Base-by-base conservation (phyloP, 2,797 vertebrate genomes). In the Gobionotothen gibberifrons region DNA sequence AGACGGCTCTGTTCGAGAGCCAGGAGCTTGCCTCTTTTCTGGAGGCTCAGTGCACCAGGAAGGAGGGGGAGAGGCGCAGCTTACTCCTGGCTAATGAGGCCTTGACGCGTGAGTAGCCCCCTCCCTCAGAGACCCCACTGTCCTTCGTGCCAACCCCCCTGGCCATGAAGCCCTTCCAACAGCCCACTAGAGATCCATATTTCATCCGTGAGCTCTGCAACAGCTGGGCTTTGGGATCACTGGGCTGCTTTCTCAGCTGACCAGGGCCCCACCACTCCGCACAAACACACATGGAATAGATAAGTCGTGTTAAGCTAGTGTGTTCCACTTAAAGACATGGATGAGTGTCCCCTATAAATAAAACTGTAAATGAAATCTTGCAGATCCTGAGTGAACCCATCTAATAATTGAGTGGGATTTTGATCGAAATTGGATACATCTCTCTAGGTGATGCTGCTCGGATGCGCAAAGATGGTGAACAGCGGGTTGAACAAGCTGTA, bases 101-200 rank as follows among this genome's bases (percentile, higher is more conserved):
- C 70, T 93, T 96, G 82, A 96, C 93, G 92, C 94, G 97, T 97
- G 92, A 90, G 94, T 94, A 81, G 83, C 82, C 85, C 82, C 72
- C 81, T 85, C 82, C 82, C 74, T 84, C 43, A 78, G 83, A 90
- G 81, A 87, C 74, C 82, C 74, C 75, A 15, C 76, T 84, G 65
- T 87, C 72, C 81, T 89, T 78, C 17, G 70, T 87, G 92, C 92
- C 88, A 91, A 89, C 72, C 72, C 80, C 81, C 77, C 69, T 75
- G 69, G 79, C 83, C 86, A 72, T 85, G 82, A 84, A 87, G 88
- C 87, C 83, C 87, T 90, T 87, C 79, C 82, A 91, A 92, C 83
- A 85, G 76, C 85, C 77, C 93, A 87, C 89, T 44, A 67, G 87
- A 88, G 93, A 89, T 85, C 87, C 83, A 91, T 94, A 92, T 92